Percentiles rank a stretch among this genome's conserved stretches.
Evolutionary conservation across 2,888 invertebrate species (phyloP).

Genomic region (Napeogenes sylphis): DNA sequence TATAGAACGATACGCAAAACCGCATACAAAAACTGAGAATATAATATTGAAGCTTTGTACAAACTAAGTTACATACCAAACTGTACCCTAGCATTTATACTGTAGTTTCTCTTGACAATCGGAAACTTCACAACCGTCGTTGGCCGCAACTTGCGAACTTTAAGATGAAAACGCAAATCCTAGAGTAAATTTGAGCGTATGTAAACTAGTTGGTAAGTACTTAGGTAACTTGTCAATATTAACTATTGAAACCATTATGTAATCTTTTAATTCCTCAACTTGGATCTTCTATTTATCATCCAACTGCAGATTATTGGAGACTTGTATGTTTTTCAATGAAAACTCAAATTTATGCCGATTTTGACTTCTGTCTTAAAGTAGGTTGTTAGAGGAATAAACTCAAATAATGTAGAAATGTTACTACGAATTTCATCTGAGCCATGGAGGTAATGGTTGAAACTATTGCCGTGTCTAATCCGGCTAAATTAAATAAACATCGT

Average conservation of each 20-base stretch:
- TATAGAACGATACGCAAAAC: too few species aligned
- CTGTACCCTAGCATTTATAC: constrained; percentile 14
- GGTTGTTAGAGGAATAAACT: too few species aligned
- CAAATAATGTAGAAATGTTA: too few species aligned
- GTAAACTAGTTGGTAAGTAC: constrained; percentile 19
- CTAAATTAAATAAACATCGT: not conserved
- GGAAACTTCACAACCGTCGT: constrained; percentile 22
- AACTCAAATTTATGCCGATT: too few species aligned
- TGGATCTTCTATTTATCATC: not conserved
- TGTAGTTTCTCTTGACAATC: constrained; percentile 25
- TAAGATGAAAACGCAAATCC: constrained; percentile 23
- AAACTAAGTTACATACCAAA: constrained; percentile 9
- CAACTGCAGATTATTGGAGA: too few species aligned
- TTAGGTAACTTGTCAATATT: constrained; percentile 14
- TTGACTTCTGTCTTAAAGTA: too few species aligned
- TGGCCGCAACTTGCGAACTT: constrained; percentile 23
- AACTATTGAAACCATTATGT: constrained; percentile 6
- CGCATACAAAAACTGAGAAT: not conserved
- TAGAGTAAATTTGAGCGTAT: constrained; percentile 24
- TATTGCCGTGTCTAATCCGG: too few species aligned
- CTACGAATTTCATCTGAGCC: too few species aligned
- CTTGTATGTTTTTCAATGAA: too few species aligned
- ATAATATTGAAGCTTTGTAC: not conserved
- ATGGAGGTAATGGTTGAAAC: too few species aligned
- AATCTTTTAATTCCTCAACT: constrained; percentile 1